Evolutionary conservation across 35 echinoderm and acorn worm species (phyloP).

Genomic region (Eucidaris tribuloides): DNA sequence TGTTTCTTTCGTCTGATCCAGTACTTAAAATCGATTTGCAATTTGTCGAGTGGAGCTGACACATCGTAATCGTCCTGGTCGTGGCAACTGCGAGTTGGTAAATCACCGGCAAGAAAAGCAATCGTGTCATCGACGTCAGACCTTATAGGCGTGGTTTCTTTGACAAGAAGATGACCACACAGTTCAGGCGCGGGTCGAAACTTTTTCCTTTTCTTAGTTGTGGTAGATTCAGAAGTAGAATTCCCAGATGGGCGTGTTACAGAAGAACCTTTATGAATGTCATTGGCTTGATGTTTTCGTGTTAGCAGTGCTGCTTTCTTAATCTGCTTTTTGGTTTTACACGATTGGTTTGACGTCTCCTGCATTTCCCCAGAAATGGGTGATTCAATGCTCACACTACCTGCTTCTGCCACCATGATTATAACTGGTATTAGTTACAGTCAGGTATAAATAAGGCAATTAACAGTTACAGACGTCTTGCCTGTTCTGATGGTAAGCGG

Average conservation of each 20-base stretch:
- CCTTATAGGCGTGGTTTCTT: neutral
- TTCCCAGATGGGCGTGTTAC: neutral
- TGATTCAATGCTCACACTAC: neutral
- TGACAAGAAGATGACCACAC: neutral
- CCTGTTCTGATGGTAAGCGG: too few species aligned
- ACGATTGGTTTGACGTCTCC: neutral
- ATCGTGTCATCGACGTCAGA: conserved; percentile 1
- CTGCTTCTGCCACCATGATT: neutral
- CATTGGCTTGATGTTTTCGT: neutral
- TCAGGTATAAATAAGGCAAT: too few species aligned
- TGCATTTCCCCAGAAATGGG: neutral
- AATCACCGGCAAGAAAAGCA: neutral
- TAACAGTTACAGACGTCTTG: too few species aligned
- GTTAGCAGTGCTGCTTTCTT: neutral
- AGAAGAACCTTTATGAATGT: neutral
- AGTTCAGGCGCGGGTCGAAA: neutral
- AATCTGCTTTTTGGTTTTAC: neutral
- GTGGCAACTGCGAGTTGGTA: neutral
- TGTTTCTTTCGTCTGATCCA: neutral
- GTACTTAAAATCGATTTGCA: neutral
- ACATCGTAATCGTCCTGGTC: neutral
- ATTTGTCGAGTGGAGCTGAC: neutral
- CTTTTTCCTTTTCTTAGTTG: neutral
- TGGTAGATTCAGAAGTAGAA: neutral
- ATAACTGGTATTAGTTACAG: too few species aligned